phyloP scores from a whole-genome alignment of 2,797 vertebrate species.

The Eutrigla gurnardus region DNA sequence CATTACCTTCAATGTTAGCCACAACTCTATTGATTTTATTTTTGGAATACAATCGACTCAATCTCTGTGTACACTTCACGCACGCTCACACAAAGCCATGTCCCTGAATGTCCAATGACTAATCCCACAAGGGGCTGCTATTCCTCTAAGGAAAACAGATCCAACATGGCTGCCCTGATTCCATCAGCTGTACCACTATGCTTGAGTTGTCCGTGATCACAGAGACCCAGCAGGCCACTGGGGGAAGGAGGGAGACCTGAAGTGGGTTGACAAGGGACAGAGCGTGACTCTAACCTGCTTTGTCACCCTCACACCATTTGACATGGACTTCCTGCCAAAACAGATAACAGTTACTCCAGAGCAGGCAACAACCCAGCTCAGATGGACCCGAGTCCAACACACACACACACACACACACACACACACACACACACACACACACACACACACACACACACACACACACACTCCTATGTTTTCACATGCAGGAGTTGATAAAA shows the following conservation, averaged over 20 bases:
- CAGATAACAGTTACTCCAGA: conserved; percentile 51
- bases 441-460: conserved; percentile 3
- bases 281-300: conserved; percentile 43
- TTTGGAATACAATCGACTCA: neutral
- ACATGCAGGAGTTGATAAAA: neutral
- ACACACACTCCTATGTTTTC: conserved; percentile 2
- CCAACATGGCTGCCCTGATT: conserved; percentile 23
- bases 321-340: conserved; percentile 57
- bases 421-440: conserved; percentile 11
- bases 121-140: conserved; percentile 1
- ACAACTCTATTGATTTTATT: neutral
- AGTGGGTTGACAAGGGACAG: conserved; percentile 47
- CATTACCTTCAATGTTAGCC: neutral
- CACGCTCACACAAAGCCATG: neutral
- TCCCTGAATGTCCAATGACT: conserved; percentile 14
- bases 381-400: conserved; percentile 16
- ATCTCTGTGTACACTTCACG: neutral
- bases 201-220: conserved; percentile 28
- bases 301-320: conserved; percentile 40
- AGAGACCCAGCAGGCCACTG: conserved; percentile 32
- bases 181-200: conserved; percentile 16
- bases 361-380: conserved; percentile 29
- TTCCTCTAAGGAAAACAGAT: conserved; percentile 9
- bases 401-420: conserved; percentile 19
- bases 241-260: conserved; percentile 23